Evolutionary conservation across 2,888 invertebrate genomes (phyloP).

Genomic region (Acanthosoma haemorrhoidale): DNA sequence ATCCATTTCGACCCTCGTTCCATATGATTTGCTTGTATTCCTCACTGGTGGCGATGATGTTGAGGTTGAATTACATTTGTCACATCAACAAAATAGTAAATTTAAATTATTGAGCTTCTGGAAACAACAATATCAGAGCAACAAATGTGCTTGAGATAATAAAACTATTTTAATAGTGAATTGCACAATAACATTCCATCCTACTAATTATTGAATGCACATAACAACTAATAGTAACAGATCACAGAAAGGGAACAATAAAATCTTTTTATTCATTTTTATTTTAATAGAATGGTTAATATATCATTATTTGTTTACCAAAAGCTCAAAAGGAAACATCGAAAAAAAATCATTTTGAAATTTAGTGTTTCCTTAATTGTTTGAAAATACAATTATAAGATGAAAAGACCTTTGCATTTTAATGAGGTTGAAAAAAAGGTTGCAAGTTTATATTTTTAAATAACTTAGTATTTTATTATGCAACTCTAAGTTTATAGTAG

Average conservation of each 20-base stretch:
- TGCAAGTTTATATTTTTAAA: conserved; percentile 8
- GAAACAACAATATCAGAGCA: no score
- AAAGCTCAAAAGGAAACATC: neutral
- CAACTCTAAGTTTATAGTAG: no score
- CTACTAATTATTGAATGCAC: neutral
- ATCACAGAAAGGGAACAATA: neutral
- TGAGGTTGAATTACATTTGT: neutral
- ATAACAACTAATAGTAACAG: neutral
- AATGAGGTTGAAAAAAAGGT: conserved; percentile 10
- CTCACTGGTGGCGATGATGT: neutral
- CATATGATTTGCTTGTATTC: neutral
- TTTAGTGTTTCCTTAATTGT: no score
- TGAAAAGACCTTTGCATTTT: no score
- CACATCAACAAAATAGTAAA: neutral
- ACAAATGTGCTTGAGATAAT: no score
- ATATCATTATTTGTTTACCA: neutral
- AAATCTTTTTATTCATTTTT: neutral
- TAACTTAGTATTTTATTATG: neutral
- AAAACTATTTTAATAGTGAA: no score
- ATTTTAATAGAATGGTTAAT: neutral
- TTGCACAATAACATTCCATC: neutral
- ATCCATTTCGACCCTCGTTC: conserved; percentile 5
- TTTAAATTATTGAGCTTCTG: no score
- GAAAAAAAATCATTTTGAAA: neutral
- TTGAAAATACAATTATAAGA: no score